Percentiles rank a stretch among this genome's conserved stretches.
phyloP scores from a whole-genome alignment of 2,797 vertebrate species.

The Crotalus adamanteus region DNA sequence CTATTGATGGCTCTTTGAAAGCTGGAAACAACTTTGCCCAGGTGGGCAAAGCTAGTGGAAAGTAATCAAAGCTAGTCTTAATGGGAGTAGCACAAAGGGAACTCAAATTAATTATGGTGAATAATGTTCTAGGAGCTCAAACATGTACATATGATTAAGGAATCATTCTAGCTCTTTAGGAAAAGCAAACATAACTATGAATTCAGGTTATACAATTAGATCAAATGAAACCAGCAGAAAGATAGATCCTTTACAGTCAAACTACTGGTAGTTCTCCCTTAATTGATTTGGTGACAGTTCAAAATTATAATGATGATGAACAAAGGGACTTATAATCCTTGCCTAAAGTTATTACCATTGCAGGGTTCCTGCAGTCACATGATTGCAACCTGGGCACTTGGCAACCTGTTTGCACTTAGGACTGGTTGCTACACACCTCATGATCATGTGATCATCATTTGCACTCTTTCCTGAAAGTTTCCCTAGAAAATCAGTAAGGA shows the following conservation, averaged over 20 bases:
- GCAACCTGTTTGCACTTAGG: background rate
- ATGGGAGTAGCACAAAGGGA: background rate
- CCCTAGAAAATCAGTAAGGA: background rate
- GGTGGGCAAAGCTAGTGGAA: background rate
- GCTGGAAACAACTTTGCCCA: background rate
- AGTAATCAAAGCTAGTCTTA: background rate
- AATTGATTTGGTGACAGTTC: background rate
- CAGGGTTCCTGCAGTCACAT: background rate
- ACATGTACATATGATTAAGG: background rate
- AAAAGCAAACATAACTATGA: background rate
- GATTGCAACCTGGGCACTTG: background rate
- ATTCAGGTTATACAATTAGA: background rate
- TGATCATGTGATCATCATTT: background rate
- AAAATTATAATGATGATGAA: background rate
- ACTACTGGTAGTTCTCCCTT: background rate
- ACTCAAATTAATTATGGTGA: background rate
- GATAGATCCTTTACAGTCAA: background rate
- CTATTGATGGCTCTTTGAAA: background rate
- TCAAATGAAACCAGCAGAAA: background rate
- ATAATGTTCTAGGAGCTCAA: background rate
- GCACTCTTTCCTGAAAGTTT: background rate
- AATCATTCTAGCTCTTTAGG: background rate
- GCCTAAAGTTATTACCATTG: background rate
- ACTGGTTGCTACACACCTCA: background rate
- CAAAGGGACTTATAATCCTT: background rate